These are phyloP conservation scores for Drosophila carrolli DNA, from an alignment of 1,140 invertebrate genomes.

Conservation along the genomic window DNA sequence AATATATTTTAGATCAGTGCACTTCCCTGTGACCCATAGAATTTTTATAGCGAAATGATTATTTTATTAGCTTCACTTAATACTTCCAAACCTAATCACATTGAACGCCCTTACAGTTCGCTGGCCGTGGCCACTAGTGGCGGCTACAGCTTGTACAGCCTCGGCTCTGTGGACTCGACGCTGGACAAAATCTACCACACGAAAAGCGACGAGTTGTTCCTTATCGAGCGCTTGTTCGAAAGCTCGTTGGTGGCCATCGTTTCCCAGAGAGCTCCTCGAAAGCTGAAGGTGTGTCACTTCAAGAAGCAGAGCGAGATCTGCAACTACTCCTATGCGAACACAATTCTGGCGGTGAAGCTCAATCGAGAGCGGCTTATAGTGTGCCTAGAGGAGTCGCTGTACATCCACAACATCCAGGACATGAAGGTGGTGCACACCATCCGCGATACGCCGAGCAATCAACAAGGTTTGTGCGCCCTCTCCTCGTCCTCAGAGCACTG, in stretches of 20 bases:
- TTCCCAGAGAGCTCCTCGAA: slow-evolving; percentile 95
- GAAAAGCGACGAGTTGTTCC: slow-evolving; percentile 90
- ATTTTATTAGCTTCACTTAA: neutral
- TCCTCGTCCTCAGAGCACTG: slow-evolving; percentile 95
- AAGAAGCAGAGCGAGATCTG: slow-evolving; percentile 99
- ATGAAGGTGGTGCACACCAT: slow-evolving; percentile 99
- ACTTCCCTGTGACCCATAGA: neutral
- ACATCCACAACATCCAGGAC: slow-evolving; percentile 99
- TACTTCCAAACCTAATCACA: neutral
- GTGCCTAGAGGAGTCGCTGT: slow-evolving; percentile 98
- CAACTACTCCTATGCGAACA: slow-evolving; percentile 99
- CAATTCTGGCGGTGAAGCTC: slow-evolving; percentile 97
- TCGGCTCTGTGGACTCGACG: slow-evolving; percentile 92
- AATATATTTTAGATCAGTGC: no score
- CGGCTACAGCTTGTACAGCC: slow-evolving; percentile 95
- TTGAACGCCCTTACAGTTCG: slow-evolving; percentile 88
- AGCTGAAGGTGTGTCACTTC: slow-evolving; percentile 98
- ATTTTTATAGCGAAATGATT: neutral
- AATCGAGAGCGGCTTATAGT: slow-evolving; percentile 98
- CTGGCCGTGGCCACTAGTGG: slow-evolving; percentile 95
- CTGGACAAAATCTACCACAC: slow-evolving; percentile 94
- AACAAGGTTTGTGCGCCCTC: slow-evolving; percentile 95
- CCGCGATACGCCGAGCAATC: slow-evolving; percentile 98
- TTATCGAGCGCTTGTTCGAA: slow-evolving; percentile 98
- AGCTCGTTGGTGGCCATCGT: slow-evolving; percentile 98